Evolutionary conservation across 2,888 invertebrate species (phyloP).

Genomic region (Limenitis arthemis): DNA sequence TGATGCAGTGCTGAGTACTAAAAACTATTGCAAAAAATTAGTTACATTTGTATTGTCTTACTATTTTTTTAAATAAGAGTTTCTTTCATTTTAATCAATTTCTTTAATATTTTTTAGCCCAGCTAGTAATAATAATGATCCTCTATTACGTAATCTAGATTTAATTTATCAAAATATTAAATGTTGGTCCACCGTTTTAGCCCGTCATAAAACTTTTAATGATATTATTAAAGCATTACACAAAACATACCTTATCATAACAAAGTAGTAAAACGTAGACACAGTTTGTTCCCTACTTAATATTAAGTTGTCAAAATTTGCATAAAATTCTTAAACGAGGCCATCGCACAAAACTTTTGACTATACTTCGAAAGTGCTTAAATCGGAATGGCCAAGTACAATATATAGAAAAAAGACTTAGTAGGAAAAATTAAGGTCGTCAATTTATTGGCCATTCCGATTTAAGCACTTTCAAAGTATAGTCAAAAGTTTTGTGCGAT

Average conservation of each 20-base stretch:
- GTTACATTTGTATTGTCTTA: too few relatives aligned
- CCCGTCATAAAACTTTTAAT: constrained; percentile 10
- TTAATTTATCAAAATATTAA: background rate
- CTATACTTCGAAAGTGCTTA: constrained; percentile 60
- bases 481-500: constrained; percentile 54
- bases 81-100: too few relatives aligned
- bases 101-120: too few relatives aligned
- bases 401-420: background rate
- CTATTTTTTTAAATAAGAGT: too few relatives aligned
- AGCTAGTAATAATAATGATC: too few relatives aligned
- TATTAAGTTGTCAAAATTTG: constrained; percentile 53
- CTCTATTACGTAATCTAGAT: background rate
- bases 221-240: constrained; percentile 20
- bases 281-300: constrained; percentile 55
- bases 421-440: constrained; percentile 39
- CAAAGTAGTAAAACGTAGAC: constrained; percentile 47
- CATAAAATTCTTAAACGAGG: constrained; percentile 55
- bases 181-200: too few relatives aligned
- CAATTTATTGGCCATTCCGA: constrained; percentile 59
- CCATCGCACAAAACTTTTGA: constrained; percentile 53
- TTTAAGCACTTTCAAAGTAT: constrained; percentile 62
- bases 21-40: too few relatives aligned
- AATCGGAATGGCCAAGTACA: constrained; percentile 46
- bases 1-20: constrained; percentile 33
- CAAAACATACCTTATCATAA: constrained; percentile 24